A percentile compares a stretch with the other conserved stretches of the same genome.
Conservation (phyloP, 2,888 invertebrate species). For the Siphlonurus alternatus region DNA sequence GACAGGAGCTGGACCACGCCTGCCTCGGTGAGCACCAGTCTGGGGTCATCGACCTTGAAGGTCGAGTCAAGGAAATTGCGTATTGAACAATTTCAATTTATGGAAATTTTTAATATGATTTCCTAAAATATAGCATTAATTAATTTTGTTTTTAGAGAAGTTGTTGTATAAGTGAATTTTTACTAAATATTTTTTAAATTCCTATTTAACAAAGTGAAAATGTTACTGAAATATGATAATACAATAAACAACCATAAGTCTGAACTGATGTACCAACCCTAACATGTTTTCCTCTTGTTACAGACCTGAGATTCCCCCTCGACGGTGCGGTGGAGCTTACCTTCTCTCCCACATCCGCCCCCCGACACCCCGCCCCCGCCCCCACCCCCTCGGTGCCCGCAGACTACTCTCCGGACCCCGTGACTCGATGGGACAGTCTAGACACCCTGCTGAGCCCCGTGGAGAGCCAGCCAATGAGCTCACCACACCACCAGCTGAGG, state of each 20-base stretch:
- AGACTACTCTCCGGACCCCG: constrained; percentile 49
- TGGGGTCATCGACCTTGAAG: too few species aligned
- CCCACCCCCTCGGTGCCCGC: constrained; percentile 55
- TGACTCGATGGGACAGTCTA: constrained; percentile 63
- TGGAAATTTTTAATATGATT: too few species aligned
- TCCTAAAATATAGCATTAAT: too few species aligned
- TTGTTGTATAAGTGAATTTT: too few species aligned
- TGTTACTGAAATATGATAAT: too few species aligned
- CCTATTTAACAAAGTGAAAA: too few species aligned
- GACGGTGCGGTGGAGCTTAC: constrained; percentile 73
- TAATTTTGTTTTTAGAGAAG: too few species aligned
- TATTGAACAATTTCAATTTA: too few species aligned
- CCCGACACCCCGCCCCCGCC: constrained; percentile 42
- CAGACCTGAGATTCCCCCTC: constrained; percentile 65
- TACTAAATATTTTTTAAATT: too few species aligned
- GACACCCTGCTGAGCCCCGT: constrained; percentile 32
- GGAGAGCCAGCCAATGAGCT: constrained; percentile 5
- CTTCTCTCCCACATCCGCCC: constrained; percentile 44
- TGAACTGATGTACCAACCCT: too few species aligned
- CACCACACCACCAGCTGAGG: neutral
- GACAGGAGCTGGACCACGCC: constrained; percentile 69
- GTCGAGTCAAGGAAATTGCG: too few species aligned
- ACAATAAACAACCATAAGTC: too few species aligned
- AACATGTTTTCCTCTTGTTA: constrained; percentile 9
- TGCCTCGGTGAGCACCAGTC: neutral